Percentiles rank a stretch among this genome's conserved stretches.
These are phyloP conservation scores for Alauda arvensis DNA, from an alignment of 2,797 vertebrate genomes.

Conservation along the genomic window DNA sequence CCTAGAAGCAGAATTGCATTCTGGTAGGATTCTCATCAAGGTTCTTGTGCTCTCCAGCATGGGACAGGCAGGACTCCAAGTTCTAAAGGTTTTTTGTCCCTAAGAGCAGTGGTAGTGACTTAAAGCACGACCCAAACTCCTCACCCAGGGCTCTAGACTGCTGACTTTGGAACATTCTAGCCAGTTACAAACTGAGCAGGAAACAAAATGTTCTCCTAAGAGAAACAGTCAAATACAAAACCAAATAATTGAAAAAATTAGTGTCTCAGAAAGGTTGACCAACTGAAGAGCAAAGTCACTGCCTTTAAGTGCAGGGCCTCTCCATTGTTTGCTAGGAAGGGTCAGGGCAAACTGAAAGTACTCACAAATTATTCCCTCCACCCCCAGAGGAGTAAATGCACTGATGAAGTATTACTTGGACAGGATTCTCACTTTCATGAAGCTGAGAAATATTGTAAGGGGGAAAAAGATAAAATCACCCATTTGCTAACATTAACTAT, in stretches of 20 bases:
- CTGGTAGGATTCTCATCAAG: slow-evolving; percentile 49
- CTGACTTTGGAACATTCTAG: slow-evolving; percentile 56
- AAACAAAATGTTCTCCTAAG: slow-evolving; percentile 62
- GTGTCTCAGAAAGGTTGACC: slow-evolving; percentile 32
- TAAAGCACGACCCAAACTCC: slow-evolving; percentile 55
- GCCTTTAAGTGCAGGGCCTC: background rate
- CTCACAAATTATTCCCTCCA: background rate
- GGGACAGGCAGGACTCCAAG: slow-evolving; percentile 56
- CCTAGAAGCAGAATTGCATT: slow-evolving; percentile 56
- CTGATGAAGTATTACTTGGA: background rate
- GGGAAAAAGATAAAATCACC: background rate
- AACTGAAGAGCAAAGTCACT: background rate
- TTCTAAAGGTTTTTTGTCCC: slow-evolving; percentile 64
- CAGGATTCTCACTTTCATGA: background rate
- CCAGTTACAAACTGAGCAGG: slow-evolving; percentile 60
- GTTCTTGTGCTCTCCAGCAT: slow-evolving; percentile 58
- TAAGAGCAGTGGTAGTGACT: slow-evolving; percentile 59
- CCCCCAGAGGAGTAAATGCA: background rate
- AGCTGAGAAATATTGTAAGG: background rate
- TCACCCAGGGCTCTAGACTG: slow-evolving; percentile 49
- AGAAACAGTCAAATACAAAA: slow-evolving; percentile 63
- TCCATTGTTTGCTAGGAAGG: background rate
- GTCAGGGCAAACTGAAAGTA: background rate
- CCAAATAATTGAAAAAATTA: slow-evolving; percentile 55
- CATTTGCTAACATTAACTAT: background rate